Base-by-base conservation (phyloP, 2,797 vertebrate genomes). In the Sebastes dallii region DNA sequence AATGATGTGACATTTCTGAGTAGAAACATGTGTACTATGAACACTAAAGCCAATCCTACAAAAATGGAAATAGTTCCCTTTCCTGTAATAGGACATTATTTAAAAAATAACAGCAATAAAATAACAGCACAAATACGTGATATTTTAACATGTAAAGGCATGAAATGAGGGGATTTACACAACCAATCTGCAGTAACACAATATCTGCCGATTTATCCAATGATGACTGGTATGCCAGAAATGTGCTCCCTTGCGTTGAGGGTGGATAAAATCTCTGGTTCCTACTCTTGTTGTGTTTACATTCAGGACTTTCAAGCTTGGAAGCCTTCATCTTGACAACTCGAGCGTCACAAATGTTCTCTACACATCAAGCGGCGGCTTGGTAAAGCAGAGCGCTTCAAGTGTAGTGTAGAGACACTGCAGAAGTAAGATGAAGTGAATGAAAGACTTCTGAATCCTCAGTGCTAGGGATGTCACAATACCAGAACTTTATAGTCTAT, bases 301-400 rank as follows among this genome's bases (percentile, higher is more conserved):
- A 39, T 1, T 12, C 58, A 59, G 54, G 12, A 36, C 25, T 60
- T 56, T 66, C 61, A 81, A 55, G 55, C n/a, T 34, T 29, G 14
- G 59, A 34, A 59, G 16, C 29, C 50, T 80, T 46, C 64, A 58
- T 52, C 24, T 42, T 18, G 29, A 82, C 65, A 58, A 68, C 30
- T 72, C 24, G 2, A 77, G 80, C 71, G 10, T 72, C 54, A 29
- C 78, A 22, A 54, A 79, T 80, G 74, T 36, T 36, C 50, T 66
- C 46, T 14, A 16, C 24, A 4, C 22, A 42, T 64, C 58, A 68
- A 29, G 64, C 64, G 2, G 3, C 4, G 24, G 42, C 34, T 54
- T 42, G 29, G 67, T 60, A 27, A 39, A 72, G 46, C 56, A 4
- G 54, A 66, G 65, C 2, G 66, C 13, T 54, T 29, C 46, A 30